A percentile compares a stretch with the other conserved stretches of the same genome.
Conservation (phyloP, 2,113 vertebrate species). For the Notechis scutatus region DNA sequence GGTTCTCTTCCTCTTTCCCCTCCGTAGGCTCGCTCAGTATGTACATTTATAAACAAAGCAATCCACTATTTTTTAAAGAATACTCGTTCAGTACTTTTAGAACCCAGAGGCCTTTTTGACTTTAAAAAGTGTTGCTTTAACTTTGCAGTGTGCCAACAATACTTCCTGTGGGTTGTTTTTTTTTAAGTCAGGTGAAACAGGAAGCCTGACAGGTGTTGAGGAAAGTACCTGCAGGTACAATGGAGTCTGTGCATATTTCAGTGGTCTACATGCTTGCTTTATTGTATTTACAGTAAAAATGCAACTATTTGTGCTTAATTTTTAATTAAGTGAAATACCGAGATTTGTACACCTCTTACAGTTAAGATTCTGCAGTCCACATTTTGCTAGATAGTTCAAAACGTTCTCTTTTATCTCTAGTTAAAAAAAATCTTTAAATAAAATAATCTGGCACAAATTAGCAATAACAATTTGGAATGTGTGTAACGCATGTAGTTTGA, state of each 20-base stretch:
- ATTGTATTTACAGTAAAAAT: neutral
- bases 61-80: neutral
- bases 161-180: neutral
- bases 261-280: neutral
- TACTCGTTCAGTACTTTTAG: neutral
- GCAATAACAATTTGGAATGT: neutral
- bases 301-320: neutral
- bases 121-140: neutral
- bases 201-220: neutral
- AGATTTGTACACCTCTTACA: neutral
- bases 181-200: neutral
- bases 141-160: neutral
- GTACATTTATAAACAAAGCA: neutral
- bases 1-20: neutral
- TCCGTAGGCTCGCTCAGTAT: neutral
- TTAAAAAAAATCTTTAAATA: constrained; percentile 2
- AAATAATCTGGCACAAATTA: constrained; percentile 8
- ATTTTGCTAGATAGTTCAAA: neutral
- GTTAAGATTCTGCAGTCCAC: neutral
- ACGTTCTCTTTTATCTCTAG: neutral
- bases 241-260: neutral
- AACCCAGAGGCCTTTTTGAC: neutral
- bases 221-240: neutral
- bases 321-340: neutral
- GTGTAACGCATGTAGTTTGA: neutral